Conservation (phyloP, 1,140 invertebrate species). For the Conus betulinus region DNA sequence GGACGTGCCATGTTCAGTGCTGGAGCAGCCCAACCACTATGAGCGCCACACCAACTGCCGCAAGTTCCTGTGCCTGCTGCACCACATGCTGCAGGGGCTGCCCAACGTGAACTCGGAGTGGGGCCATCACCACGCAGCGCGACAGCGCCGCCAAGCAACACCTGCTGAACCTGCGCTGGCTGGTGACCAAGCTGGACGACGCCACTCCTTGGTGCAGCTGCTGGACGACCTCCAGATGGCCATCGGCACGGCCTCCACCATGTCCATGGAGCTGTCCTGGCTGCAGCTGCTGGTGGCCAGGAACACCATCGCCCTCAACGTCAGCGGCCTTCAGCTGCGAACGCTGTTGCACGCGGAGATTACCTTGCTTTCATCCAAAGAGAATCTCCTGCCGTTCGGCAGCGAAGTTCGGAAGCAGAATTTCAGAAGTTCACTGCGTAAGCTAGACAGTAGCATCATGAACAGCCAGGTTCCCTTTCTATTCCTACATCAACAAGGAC, state of each 20-base stretch:
- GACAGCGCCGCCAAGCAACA: slow-evolving; percentile 5
- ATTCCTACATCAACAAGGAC: neutral
- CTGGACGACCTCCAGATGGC: slow-evolving; percentile 80
- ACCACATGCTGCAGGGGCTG: slow-evolving; percentile 39
- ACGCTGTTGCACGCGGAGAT: neutral
- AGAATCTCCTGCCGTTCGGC: neutral
- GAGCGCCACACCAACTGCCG: slow-evolving; percentile 82
- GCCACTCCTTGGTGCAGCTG: slow-evolving; percentile 80
- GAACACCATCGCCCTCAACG: slow-evolving; percentile 23
- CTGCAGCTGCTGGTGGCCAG: slow-evolving; percentile 22
- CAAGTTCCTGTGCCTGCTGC: slow-evolving; percentile 77
- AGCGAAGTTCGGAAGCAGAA: neutral
- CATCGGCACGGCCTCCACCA: slow-evolving; percentile 52
- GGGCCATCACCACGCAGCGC: neutral
- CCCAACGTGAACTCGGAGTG: neutral
- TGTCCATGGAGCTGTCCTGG: slow-evolving; percentile 80
- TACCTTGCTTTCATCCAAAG: neutral
- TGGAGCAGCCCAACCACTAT: slow-evolving; percentile 59
- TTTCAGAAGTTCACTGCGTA: neutral
- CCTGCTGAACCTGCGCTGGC: slow-evolving; percentile 79
- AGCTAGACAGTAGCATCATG: neutral
- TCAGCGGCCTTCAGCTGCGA: neutral
- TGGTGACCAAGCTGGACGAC: slow-evolving; percentile 84
- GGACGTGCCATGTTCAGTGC: slow-evolving; percentile 52
- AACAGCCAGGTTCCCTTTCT: slow-evolving; percentile 1